Conservation (phyloP, 1,140 invertebrate species). For the Cecropterus lyciades region DNA sequence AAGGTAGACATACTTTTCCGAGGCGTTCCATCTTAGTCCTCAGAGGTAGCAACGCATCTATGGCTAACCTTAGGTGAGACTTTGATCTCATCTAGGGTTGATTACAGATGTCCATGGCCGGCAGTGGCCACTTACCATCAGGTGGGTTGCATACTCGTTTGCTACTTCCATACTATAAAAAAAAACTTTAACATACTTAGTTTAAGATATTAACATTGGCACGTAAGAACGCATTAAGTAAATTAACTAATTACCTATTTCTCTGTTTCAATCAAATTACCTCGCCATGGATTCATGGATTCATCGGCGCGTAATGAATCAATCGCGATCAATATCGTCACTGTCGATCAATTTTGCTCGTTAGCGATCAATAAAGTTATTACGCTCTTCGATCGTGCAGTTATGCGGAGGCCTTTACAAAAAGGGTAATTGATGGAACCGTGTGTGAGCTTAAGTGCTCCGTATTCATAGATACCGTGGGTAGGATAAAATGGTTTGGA, state of each 20-base stretch:
- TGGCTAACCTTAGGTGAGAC: too few species aligned
- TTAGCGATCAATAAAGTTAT: conserved; percentile 74
- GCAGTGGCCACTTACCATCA: too few species aligned
- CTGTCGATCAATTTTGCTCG: conserved; percentile 75
- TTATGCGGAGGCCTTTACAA: conserved; percentile 42
- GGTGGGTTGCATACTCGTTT: too few species aligned
- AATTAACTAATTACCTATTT: neutral
- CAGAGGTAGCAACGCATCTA: too few species aligned
- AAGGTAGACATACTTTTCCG: too few species aligned
- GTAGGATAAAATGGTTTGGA: conserved; percentile 22
- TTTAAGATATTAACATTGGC: too few species aligned
- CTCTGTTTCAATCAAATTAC: conserved; percentile 67
- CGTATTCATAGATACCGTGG: conserved; percentile 22
- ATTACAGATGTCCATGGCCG: too few species aligned
- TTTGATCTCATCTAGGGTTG: too few species aligned
- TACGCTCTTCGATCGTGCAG: conserved; percentile 43
- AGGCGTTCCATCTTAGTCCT: too few species aligned
- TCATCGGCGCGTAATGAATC: conserved; percentile 73
- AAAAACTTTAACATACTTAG: too few species aligned
- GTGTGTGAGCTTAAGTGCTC: conserved; percentile 25
- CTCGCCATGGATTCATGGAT: conserved; percentile 67
- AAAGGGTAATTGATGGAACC: conserved; percentile 39
- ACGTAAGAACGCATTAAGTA: neutral
- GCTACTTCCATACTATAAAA: too few species aligned
- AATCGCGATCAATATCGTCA: conserved; percentile 76